Evolutionary conservation across 2,888 invertebrate species (phyloP), one percentile per base, ranked within the genome.

Genomic region (Agrochola lota): DNA sequence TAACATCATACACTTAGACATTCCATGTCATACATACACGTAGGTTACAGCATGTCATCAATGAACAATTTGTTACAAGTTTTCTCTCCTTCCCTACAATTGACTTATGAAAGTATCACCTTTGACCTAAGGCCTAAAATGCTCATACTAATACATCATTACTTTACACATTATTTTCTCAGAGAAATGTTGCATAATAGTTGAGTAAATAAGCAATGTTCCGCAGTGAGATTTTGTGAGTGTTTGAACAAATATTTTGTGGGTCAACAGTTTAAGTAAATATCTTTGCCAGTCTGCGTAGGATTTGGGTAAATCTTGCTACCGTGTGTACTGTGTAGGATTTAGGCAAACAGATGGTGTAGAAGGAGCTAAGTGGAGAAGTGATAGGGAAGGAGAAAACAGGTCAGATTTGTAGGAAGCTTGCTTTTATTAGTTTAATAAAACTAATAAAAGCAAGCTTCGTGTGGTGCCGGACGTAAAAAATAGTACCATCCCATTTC

Each of bases 241-340:
- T 83, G 71, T 83, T 70, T 49, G 4, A 57, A 43, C 60, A 83
- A 71, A 78, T 80, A 83, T 84, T 83, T 71, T 60, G 30, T 57
- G 30, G 84, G 80, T 80, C 80, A 80, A 84, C 55, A 67, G 64
- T 78, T 83, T 80, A 57, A 40, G 66, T 78, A 80, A 83, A 83
- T 57, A 69, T 67, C 12, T 69, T 66, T 20, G 84, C 66, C 57
- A 49, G 60, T 46, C n/a, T n/a, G n/a, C n/a, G n/a, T n/a, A n/a
- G n/a, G n/a, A n/a, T n/a, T n/a, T n/a, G n/a, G n/a, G n/a, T n/a
- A n/a, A n/a, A n/a, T n/a, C n/a, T n/a, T n/a, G n/a, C n/a, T n/a
- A n/a, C n/a, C n/a, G n/a, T n/a, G n/a, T n/a, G 30, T 30, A 1
- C 55, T 66, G 75, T 43, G 64, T 59, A 49, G 43, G 26, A n/a